A percentile compares a stretch with the other conserved stretches of the same genome.
These are phyloP conservation scores for Amazonetta brasiliensis DNA, from an alignment of 2,797 vertebrate genomes.

Conservation along the genomic window DNA sequence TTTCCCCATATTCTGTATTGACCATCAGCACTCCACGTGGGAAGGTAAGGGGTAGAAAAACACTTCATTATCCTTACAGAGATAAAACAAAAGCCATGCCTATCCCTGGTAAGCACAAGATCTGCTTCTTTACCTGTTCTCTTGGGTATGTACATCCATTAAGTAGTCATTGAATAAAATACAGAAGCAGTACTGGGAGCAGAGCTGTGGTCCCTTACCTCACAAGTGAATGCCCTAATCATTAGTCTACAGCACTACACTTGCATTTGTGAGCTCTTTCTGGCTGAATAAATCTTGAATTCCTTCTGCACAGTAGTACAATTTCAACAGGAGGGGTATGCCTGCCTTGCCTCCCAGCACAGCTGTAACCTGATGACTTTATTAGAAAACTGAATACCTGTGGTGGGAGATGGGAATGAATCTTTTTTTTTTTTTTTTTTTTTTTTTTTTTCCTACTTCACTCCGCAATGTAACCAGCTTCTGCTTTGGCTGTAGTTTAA, in stretches of 20 bases:
- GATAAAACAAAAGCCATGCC: constrained; percentile 22
- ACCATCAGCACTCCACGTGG: not conserved
- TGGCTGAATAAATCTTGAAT: constrained; percentile 11
- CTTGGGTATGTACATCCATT: constrained; percentile 34
- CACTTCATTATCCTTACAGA: constrained; percentile 13
- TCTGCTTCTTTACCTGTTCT: constrained; percentile 40
- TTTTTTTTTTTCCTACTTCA: too few species aligned
- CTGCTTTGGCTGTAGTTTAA: not conserved
- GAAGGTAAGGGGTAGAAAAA: not conserved
- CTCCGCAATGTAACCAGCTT: not conserved
- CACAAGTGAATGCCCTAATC: constrained; percentile 23
- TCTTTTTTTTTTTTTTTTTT: not conserved
- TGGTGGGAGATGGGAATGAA: not conserved
- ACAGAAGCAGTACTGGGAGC: not conserved
- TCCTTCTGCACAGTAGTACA: not conserved
- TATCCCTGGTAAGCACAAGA: not conserved
- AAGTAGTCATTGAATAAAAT: constrained; percentile 46
- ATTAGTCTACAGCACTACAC: not conserved
- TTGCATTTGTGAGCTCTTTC: not conserved
- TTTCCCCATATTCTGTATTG: not conserved
- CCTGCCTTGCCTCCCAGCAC: not conserved
- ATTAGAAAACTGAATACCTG: not conserved
- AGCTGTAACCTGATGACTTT: not conserved
- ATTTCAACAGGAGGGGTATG: not conserved
- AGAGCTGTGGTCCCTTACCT: not conserved